These are phyloP conservation scores for Crematogaster levior DNA, from an alignment of 2,888 invertebrate genomes.

Conservation along the genomic window DNA sequence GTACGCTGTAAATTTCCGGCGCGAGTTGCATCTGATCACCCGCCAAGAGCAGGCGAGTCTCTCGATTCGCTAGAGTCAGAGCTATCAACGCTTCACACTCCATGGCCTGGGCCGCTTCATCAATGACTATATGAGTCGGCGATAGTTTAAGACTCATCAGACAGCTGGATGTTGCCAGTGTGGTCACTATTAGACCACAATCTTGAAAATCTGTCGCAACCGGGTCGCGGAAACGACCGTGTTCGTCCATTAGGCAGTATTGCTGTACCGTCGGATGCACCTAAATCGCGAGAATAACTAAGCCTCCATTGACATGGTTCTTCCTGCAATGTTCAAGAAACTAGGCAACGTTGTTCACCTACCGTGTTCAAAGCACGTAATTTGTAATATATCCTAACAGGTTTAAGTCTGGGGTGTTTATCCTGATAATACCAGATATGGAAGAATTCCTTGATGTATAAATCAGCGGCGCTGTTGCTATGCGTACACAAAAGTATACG, in stretches of 20 bases:
- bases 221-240: conserved; percentile 89
- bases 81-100: conserved; percentile 95
- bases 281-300: conserved; percentile 64
- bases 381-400: conserved; percentile 92
- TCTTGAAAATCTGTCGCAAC: conserved; percentile 90
- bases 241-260: conserved; percentile 91
- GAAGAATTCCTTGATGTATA: conserved; percentile 94
- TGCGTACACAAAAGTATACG: conserved; percentile 94
- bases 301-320: neutral
- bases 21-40: conserved; percentile 95
- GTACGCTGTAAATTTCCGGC: conserved; percentile 92
- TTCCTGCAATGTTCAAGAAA: neutral
- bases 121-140: conserved; percentile 93
- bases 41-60: conserved; percentile 92
- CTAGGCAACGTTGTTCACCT: conserved; percentile 84
- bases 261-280: conserved; percentile 84
- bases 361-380: conserved; percentile 93
- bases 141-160: conserved; percentile 89
- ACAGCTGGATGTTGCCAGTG: conserved; percentile 92
- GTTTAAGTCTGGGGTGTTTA: conserved; percentile 88
- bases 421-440: conserved; percentile 91
- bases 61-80: conserved; percentile 90
- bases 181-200: conserved; percentile 91
- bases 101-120: conserved; percentile 95
- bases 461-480: conserved; percentile 94